Percentiles rank a stretch among this genome's conserved stretches.
These are phyloP conservation scores for Balearica regulorum DNA, from an alignment of 2,797 vertebrate species.

Conservation along the genomic window DNA sequence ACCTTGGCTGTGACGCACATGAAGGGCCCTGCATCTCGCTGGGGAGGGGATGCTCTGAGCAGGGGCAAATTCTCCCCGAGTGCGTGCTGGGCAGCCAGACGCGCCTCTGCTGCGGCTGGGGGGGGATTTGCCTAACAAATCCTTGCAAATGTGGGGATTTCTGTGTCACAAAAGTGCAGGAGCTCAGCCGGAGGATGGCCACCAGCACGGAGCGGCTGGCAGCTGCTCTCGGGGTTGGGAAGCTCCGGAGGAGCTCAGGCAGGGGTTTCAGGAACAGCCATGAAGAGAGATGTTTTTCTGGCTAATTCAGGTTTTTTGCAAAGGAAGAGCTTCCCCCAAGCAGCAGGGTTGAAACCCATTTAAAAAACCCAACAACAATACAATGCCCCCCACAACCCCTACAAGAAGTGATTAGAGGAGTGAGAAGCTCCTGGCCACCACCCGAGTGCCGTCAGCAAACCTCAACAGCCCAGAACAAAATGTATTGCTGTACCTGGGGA, in stretches of 20 bases:
- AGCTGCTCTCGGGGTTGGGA: rapidly evolving
- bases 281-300: not conserved
- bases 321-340: not conserved
- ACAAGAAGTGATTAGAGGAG: not conserved
- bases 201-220: not conserved
- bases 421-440: not conserved
- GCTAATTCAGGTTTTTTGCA: not conserved
- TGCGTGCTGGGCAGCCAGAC: rapidly evolving
- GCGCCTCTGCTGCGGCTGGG: not conserved
- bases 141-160: not conserved
- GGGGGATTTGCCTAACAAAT: constrained; percentile 39
- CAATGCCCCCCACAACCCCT: too few relatives aligned
- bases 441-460: not conserved
- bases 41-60: not conserved
- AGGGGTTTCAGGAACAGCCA: rapidly evolving
- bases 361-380: not conserved
- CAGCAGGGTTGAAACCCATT: not conserved
- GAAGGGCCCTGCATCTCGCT: rapidly evolving
- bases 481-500: not conserved
- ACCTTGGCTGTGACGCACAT: not conserved
- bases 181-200: not conserved
- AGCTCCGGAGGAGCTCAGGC: not conserved
- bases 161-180: not conserved
- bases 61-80: not conserved
- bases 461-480: not conserved